Conservation (phyloP, 1,140 invertebrate species). For the Parasteatoda tepidariorum region DNA sequence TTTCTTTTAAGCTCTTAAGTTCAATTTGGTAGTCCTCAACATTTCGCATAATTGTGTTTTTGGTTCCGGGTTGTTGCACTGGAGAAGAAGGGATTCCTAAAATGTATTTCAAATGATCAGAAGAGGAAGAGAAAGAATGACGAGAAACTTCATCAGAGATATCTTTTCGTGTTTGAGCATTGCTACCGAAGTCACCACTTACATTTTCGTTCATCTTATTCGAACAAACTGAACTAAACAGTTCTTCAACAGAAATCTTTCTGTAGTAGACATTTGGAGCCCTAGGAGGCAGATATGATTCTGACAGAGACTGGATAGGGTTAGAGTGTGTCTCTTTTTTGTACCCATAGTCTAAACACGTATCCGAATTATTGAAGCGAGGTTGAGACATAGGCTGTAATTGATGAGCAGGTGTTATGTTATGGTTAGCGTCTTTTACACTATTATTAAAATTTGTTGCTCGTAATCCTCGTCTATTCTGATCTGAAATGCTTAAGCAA, state of each 20-base stretch:
- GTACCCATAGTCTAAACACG: neutral
- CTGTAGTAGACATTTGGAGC: neutral
- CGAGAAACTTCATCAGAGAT: neutral
- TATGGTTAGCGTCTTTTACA: no score
- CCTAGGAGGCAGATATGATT: neutral
- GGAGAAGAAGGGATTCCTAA: neutral
- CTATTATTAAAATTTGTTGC: no score
- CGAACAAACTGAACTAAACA: neutral
- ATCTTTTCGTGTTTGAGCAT: neutral
- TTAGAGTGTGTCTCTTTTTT: neutral
- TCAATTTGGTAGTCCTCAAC: no score
- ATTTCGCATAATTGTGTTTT: no score
- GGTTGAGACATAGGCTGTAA: neutral
- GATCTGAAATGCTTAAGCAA: no score
- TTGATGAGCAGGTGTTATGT: no score
- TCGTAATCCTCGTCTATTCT: no score
- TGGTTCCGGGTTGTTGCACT: no score
- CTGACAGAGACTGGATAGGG: neutral
- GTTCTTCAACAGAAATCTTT: neutral
- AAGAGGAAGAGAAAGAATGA: neutral
- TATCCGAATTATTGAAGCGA: neutral
- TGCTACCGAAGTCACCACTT: no score
- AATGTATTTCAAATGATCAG: neutral
- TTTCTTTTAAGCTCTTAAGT: no score
- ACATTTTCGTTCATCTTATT: no score